Percentiles rank a stretch among this genome's conserved stretches.
Conservation (phyloP, 2,113 vertebrate species). For the Ornithorhynchus anatinus region DNA sequence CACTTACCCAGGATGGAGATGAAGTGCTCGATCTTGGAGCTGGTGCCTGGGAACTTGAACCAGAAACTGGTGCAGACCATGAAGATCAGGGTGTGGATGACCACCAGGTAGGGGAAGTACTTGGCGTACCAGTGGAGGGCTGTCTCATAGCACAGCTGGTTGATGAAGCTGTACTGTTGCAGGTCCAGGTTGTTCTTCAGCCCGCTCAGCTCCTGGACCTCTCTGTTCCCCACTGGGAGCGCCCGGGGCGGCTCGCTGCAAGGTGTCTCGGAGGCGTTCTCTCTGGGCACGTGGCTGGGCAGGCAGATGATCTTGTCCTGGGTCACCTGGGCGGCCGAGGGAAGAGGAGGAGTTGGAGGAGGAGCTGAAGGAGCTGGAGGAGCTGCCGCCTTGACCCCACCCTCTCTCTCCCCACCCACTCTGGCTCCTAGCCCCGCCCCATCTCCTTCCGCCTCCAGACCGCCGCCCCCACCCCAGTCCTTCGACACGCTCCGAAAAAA, state of each 20-base stretch:
- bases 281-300: conserved; percentile 72
- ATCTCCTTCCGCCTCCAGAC: background rate
- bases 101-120: conserved; percentile 88
- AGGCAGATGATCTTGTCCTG: conserved; percentile 91
- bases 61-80: conserved; percentile 90
- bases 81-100: conserved; percentile 88
- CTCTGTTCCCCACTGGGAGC: conserved; percentile 16
- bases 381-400: background rate
- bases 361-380: background rate
- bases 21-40: conserved; percentile 90
- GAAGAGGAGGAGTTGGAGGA: background rate
- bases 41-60: conserved; percentile 91
- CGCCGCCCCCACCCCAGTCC: background rate
- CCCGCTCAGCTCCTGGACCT: conserved; percentile 69
- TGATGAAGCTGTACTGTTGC: conserved; percentile 88
- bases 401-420: background rate
- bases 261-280: conserved; percentile 60
- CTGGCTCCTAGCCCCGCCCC: background rate
- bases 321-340: conserved; percentile 73
- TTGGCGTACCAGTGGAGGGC: conserved; percentile 90
- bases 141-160: conserved; percentile 88
- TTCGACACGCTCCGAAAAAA: background rate
- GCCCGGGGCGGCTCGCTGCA: conserved; percentile 69
- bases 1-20: conserved; percentile 87
- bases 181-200: conserved; percentile 84